Conservation (phyloP, 2,113 vertebrate species). For the Percopsis transmontana region DNA sequence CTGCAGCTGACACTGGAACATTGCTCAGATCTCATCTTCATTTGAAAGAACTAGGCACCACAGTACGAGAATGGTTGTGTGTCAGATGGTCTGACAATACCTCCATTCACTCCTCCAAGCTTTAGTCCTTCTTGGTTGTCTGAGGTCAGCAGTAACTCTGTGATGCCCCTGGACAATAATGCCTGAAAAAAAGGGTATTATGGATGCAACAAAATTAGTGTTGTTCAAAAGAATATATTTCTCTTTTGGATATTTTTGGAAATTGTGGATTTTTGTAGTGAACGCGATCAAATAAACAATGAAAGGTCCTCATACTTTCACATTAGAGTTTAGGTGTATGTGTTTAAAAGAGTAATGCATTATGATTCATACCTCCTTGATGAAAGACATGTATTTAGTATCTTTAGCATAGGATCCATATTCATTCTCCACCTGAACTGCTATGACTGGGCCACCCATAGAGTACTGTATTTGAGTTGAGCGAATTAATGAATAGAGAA, state of each 20-base stretch:
- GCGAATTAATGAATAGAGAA: too few relatives aligned
- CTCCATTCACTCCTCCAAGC: conserved; percentile 83
- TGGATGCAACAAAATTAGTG: too few relatives aligned
- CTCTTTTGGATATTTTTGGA: too few relatives aligned
- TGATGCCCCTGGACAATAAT: conserved; percentile 82
- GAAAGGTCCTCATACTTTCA: too few relatives aligned
- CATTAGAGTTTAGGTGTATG: too few relatives aligned
- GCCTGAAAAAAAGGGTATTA: conserved; percentile 70
- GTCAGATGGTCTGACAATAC: conserved; percentile 71
- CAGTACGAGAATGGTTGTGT: neutral
- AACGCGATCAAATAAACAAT: too few relatives aligned
- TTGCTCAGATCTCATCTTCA: conserved; percentile 9
- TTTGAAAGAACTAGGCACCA: conserved; percentile 13
- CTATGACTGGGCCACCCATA: conserved; percentile 88
- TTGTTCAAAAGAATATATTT: too few relatives aligned
- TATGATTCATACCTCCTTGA: conserved; percentile 79
- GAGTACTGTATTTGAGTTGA: conserved; percentile 43
- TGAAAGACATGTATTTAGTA: conserved; percentile 83
- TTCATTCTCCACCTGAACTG: conserved; percentile 93
- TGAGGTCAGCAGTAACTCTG: conserved; percentile 87
- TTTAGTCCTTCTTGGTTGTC: conserved; percentile 80
- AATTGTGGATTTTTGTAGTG: too few relatives aligned
- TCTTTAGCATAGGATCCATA: conserved; percentile 93
- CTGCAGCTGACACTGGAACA: conserved; percentile 21
- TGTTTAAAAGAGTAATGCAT: too few relatives aligned